phyloP scores from a whole-genome alignment of 2,113 vertebrate genomes.

The Natator depressus region DNA sequence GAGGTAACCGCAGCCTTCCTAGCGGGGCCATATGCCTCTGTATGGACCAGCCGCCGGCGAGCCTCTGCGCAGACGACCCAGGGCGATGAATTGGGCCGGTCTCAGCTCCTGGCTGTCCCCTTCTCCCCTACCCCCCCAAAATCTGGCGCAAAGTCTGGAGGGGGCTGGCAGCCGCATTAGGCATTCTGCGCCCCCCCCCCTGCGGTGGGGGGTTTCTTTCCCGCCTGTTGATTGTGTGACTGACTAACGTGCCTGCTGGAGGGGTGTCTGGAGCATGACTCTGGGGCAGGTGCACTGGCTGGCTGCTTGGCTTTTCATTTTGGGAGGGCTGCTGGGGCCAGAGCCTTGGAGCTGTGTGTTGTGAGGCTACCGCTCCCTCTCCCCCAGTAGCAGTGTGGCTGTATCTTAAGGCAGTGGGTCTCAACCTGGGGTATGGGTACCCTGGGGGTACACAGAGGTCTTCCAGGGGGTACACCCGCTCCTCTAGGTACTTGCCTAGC shows the following conservation, averaged over 20 bases:
- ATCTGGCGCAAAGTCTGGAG: too few relatives aligned
- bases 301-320: too few relatives aligned
- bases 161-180: neutral
- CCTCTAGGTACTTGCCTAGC: too few relatives aligned
- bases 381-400: too few relatives aligned
- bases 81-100: neutral
- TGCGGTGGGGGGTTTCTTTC: too few relatives aligned
- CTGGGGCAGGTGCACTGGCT: neutral
- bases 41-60: neutral
- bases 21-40: neutral
- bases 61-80: neutral
- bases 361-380: neutral
- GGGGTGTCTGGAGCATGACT: neutral
- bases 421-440: too few relatives aligned
- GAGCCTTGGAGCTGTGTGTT: neutral
- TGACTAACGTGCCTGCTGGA: neutral
- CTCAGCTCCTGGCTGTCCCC: too few relatives aligned
- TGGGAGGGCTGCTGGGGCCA: neutral
- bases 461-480: too few relatives aligned
- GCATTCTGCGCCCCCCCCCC: too few relatives aligned
- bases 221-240: neutral
- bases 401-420: too few relatives aligned
- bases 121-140: too few relatives aligned
- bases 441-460: too few relatives aligned
- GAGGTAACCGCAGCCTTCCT: constrained; percentile 72